These are phyloP conservation scores for Dendronephthya gigantea DNA, from an alignment of 64 coral and sea anemone genomes.

Conservation along the genomic window DNA sequence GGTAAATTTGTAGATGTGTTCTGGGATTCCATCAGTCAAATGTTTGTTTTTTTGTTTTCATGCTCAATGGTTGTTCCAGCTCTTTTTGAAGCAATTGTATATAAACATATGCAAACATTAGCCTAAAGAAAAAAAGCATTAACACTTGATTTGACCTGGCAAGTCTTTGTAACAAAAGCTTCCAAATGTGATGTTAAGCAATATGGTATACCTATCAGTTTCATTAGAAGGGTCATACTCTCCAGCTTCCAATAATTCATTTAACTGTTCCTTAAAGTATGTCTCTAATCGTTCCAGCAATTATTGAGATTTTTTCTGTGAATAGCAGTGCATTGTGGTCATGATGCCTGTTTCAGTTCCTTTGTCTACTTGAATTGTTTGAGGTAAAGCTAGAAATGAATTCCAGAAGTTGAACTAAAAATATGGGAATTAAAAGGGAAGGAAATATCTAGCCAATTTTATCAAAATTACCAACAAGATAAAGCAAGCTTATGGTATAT, in stretches of 20 bases:
- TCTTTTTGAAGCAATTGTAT: constrained; percentile 13
- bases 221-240: constrained; percentile 18
- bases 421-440: not conserved
- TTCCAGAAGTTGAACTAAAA: not conserved
- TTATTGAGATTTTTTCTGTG: not conserved
- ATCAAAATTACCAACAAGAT: not conserved
- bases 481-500: not conserved
- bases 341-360: constrained; percentile 11
- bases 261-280: constrained; percentile 1
- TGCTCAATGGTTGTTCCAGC: constrained; percentile 10
- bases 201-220: constrained; percentile 14
- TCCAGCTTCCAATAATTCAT: constrained; percentile 15
- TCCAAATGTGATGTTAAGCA: not conserved
- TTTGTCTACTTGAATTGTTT: constrained; percentile 12
- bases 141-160: not conserved
- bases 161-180: not conserved
- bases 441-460: not conserved
- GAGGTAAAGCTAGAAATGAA: not conserved
- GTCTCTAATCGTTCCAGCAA: constrained; percentile 7
- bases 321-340: constrained; percentile 3
- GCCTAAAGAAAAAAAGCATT: not conserved
- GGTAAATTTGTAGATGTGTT: constrained; percentile 3
- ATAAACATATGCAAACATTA: constrained; percentile 15
- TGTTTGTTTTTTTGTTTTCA: constrained; percentile 10
- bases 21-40: not conserved